Conservation (phyloP, 2,113 vertebrate species). For the Chloropsis cyanopogon region DNA sequence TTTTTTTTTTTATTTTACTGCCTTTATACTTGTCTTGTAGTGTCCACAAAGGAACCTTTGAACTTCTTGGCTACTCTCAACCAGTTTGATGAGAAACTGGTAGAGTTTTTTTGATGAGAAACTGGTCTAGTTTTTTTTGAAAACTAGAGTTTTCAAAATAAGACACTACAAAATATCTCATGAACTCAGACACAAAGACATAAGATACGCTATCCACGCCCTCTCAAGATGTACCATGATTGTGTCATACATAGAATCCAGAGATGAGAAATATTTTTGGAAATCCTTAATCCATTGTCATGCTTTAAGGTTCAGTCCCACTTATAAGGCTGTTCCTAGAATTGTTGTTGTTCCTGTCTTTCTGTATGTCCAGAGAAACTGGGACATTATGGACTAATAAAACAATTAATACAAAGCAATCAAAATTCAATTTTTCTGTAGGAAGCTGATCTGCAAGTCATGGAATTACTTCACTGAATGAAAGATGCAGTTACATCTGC, state of each 20-base stretch:
- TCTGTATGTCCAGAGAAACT: not conserved
- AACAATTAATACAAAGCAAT: not conserved
- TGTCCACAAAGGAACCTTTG: not conserved
- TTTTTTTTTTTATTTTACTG: not conserved
- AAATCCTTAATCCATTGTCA: not conserved
- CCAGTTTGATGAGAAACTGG: not conserved
- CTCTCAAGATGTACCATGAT: not conserved
- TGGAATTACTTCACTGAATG: not conserved
- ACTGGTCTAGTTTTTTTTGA: too few relatives aligned
- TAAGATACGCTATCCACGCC: not conserved
- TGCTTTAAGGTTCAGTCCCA: not conserved
- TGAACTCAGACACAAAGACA: not conserved
- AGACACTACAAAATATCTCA: not conserved
- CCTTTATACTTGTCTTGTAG: not conserved
- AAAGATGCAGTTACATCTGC: not conserved
- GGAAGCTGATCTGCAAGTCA: not conserved
- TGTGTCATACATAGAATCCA: accelerated
- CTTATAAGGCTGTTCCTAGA: not conserved
- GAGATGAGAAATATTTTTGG: not conserved
- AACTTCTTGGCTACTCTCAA: not conserved
- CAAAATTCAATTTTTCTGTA: not conserved
- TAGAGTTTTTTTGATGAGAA: too few relatives aligned
- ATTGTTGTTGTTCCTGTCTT: not conserved
- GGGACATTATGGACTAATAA: not conserved
- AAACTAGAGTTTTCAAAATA: not conserved